Percentiles rank a stretch among this genome's conserved stretches.
These are phyloP conservation scores for Pangasius larnaudii DNA, from an alignment of 2,797 vertebrate species.

Conservation along the genomic window DNA sequence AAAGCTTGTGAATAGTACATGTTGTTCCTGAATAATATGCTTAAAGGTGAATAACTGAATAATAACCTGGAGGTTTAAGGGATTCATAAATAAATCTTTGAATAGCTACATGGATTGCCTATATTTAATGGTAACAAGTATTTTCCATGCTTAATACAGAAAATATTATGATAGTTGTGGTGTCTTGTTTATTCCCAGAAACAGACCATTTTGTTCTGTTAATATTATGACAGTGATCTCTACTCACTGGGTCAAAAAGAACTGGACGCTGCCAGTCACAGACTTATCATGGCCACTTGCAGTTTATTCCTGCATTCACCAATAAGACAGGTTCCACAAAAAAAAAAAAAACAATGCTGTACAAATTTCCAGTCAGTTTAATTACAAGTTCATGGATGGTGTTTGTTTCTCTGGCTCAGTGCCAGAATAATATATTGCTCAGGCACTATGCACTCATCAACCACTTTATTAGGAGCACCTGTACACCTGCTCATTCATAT, in stretches of 20 bases:
- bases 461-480: not conserved
- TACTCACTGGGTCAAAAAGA: not conserved
- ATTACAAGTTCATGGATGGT: not conserved
- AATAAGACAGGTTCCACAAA: conserved; percentile 71
- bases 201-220: not conserved
- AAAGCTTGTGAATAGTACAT: not conserved
- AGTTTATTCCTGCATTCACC: conserved; percentile 53
- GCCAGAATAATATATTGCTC: not conserved
- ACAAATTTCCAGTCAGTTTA: conserved; percentile 60
- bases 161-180: not conserved
- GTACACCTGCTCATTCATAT: not conserved
- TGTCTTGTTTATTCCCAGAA: not conserved
- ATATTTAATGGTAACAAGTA: not conserved
- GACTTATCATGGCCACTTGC: conserved; percentile 57
- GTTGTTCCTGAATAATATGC: not conserved
- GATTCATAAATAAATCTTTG: not conserved
- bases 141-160: not conserved
- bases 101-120: not conserved
- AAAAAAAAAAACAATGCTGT: conserved; percentile 52
- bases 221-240: not conserved
- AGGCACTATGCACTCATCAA: not conserved
- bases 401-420: not conserved
- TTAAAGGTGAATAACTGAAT: not conserved
- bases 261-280: not conserved
- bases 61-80: not conserved